Percentiles rank a stretch among this genome's conserved stretches.
Conservation (phyloP, 2,888 invertebrate genomes). For the Micropterix aruncella region DNA sequence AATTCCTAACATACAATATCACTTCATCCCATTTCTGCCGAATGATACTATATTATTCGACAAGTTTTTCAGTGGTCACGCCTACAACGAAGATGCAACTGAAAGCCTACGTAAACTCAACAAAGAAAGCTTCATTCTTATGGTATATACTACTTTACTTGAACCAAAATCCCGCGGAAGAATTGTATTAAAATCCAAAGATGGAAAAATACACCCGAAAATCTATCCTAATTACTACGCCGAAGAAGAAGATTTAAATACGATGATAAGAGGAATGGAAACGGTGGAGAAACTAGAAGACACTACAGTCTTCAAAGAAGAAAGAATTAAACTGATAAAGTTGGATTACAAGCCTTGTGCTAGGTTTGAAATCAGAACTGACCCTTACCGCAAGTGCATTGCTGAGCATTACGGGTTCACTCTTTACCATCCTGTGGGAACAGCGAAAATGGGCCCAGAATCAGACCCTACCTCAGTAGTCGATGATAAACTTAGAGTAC, state of each 20-base stretch:
- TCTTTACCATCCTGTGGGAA: too few relatives aligned
- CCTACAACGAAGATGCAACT: conserved; percentile 17
- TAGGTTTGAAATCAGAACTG: too few relatives aligned
- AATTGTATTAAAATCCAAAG: conserved; percentile 46
- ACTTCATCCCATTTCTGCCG: conserved; percentile 22
- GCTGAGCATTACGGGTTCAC: too few relatives aligned
- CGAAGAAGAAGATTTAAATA: conserved; percentile 35
- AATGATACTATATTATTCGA: conserved; percentile 15
- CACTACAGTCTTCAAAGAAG: conserved; percentile 19
- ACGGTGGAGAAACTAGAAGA: conserved; percentile 18
- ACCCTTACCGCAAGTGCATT: too few relatives aligned
- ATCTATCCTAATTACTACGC: conserved; percentile 49
- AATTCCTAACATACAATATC: conserved; percentile 22
- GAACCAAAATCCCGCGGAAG: conserved; percentile 54
- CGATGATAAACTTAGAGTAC: too few relatives aligned
- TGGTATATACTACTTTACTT: conserved; percentile 42
- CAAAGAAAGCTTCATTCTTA: conserved; percentile 21
- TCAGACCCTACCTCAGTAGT: too few relatives aligned
- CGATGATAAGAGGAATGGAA: conserved; percentile 18
- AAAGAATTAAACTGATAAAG: conserved; percentile 20
- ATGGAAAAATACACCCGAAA: conserved; percentile 52
- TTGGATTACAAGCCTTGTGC: conserved; percentile 22
- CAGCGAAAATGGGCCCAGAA: too few relatives aligned
- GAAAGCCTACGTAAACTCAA: conserved; percentile 18
- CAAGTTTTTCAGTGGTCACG: conserved; percentile 20